phyloP scores from a whole-genome alignment of 2,113 vertebrate genomes.

The Xerus inauris region DNA sequence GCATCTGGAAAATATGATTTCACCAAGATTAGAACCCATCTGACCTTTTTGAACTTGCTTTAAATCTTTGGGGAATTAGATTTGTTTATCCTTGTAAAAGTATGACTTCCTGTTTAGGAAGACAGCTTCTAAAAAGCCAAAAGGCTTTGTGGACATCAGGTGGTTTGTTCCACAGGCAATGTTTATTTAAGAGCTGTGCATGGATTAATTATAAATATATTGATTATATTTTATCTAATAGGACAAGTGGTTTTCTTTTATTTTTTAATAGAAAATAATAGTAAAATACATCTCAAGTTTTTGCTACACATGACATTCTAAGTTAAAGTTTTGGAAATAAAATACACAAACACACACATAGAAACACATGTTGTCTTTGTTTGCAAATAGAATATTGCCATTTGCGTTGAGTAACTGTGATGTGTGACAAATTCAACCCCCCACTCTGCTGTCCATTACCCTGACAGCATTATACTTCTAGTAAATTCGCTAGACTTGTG shows the following conservation, averaged over 20 bases:
- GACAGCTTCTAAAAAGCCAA: slow-evolving; percentile 19
- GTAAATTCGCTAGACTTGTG: neutral
- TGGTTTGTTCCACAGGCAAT: neutral
- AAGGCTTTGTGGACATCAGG: neutral
- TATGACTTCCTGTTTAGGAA: slow-evolving; percentile 41
- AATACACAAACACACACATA: neutral
- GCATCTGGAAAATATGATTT: slow-evolving; percentile 60
- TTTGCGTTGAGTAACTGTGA: neutral
- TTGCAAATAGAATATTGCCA: neutral
- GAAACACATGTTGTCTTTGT: neutral
- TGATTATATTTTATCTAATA: slow-evolving; percentile 31
- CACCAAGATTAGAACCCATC: slow-evolving; percentile 30
- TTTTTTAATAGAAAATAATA: slow-evolving; percentile 15
- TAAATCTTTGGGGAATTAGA: slow-evolving; percentile 46
- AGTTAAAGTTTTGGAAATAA: slow-evolving; percentile 3
- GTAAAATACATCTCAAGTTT: slow-evolving; percentile 11
- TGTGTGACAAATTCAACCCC: neutral
- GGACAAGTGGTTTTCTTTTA: neutral
- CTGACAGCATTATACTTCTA: neutral
- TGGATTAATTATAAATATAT: slow-evolving; percentile 2
- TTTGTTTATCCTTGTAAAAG: slow-evolving; percentile 56
- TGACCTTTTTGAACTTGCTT: slow-evolving; percentile 39
- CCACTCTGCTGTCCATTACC: neutral
- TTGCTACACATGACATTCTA: neutral
- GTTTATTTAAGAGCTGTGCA: neutral